Evolutionary conservation across 2,888 invertebrate genomes (phyloP).

Genomic region (Fissipunctia ypsillon): DNA sequence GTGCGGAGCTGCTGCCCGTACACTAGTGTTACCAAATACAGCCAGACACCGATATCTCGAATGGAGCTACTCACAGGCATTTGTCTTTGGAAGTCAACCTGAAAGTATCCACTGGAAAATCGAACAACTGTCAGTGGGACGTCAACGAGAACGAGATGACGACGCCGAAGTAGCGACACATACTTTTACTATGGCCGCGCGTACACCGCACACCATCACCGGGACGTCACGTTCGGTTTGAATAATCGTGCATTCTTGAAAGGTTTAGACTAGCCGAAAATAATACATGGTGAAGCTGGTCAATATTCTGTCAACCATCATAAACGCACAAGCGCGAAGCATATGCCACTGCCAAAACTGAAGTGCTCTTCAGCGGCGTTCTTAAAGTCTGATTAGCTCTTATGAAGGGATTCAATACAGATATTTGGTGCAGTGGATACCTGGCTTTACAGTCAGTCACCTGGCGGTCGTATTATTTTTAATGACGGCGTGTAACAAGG

Average conservation of each 20-base stretch:
- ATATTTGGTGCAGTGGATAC: not conserved
- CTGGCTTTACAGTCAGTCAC: slow-evolving; percentile 13
- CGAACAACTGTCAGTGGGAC: too few species aligned
- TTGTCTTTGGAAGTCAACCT: not conserved
- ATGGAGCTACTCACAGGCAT: not conserved
- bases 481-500: slow-evolving; percentile 6
- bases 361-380: too few species aligned
- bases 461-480: slow-evolving; percentile 44
- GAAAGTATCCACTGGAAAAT: not conserved
- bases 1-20: too few species aligned
- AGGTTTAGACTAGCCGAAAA: not conserved
- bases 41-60: not conserved
- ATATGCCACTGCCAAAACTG: not conserved
- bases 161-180: too few species aligned
- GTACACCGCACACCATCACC: too few species aligned
- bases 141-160: too few species aligned
- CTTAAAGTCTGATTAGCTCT: too few species aligned
- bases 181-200: too few species aligned
- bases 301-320: not conserved
- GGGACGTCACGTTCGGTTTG: too few species aligned
- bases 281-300: not conserved
- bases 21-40: not conserved
- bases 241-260: too few species aligned
- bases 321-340: too few species aligned
- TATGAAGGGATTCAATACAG: too few species aligned